Evolutionary conservation across 2,113 vertebrate genomes (phyloP).

Genomic region (Thryonomys swinderianus): DNA sequence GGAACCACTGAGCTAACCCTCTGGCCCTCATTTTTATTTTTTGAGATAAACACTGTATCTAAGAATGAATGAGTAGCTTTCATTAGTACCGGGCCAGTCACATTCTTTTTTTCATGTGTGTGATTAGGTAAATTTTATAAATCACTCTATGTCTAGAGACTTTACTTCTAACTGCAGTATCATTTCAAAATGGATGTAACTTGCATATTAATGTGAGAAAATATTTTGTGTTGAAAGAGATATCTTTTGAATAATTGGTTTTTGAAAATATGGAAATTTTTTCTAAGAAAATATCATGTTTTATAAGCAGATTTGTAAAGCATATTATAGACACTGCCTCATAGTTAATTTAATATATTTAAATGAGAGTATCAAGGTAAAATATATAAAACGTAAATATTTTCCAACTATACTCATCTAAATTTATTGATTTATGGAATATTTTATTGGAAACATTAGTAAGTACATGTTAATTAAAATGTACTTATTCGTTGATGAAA

Average conservation of each 20-base stretch:
- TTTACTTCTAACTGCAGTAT: not conserved
- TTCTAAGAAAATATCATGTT: not conserved
- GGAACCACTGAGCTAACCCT: too few relatives aligned
- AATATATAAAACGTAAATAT: not conserved
- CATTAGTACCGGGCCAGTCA: not conserved
- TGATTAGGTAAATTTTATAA: not conserved
- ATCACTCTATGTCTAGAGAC: not conserved
- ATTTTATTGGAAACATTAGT: constrained; percentile 22
- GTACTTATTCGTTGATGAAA: not conserved
- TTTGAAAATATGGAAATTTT: not conserved
- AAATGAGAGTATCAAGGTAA: not conserved
- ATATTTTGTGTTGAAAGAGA: not conserved
- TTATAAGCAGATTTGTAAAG: not conserved
- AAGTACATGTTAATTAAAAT: not conserved
- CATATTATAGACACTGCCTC: constrained; percentile 9
- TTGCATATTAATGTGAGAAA: not conserved
- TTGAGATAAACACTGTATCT: not conserved
- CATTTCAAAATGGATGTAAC: constrained; percentile 13
- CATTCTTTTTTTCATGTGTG: not conserved
- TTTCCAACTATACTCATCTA: not conserved
- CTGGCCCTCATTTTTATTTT: not conserved
- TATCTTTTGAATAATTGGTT: not conserved
- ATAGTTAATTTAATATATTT: not conserved
- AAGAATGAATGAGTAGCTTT: not conserved
- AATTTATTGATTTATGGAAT: not conserved